Base-by-base conservation (phyloP, 2,888 invertebrate species). In the Andrena minutula region DNA sequence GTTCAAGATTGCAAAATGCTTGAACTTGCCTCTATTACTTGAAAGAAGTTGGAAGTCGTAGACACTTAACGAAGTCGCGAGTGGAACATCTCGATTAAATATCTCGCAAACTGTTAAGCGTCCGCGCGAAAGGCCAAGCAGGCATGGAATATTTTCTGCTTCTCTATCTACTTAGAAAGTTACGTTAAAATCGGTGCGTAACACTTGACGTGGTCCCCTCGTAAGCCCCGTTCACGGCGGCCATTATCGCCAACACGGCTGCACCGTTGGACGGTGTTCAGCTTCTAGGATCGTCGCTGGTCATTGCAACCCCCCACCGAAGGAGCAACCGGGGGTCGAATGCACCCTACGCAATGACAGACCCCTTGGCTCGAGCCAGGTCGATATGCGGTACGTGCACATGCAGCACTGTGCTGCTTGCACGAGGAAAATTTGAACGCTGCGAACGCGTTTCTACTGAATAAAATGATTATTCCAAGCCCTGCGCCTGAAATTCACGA, bases 321-420 rank as follows among this genome's bases (percentile, higher is more conserved):
- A 87, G 82, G 82, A 88, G 86, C 86, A 83, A 81, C 82, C 82
- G 86, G 79, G 79, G 86, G 79, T 82, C 83, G 79, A 82, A 64
- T 90, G 87, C 90, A 90, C 89, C 89, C 89, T 91, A 90, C 88
- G 82, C 82, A 86, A 83, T 77, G 89, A 87, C 89, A 86, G 89
- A 91, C 88, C 91, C 90, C 89, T 89, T 88, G 88, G 85, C 79
- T 71, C 82, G 83, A 74, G 41, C 79, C 89, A 91, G 91, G 92
- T 92, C 92, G 92, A 92, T 92, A 92, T 88, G 88, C 84, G 85
- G 81, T 84, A 88, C 83, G 84, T 87, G 80, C 84, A 77, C 70
- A 66, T 69, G 72, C 77, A 82, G 81, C 72, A 65, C 86, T 74
- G 76, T 78, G 69, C 64, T 68, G 76, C 78, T 16, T 56, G 76